Evolutionary conservation across 2,888 invertebrate species (phyloP), one percentile per base, ranked within the genome.

Genomic region (Lydus trimaculatus): DNA sequence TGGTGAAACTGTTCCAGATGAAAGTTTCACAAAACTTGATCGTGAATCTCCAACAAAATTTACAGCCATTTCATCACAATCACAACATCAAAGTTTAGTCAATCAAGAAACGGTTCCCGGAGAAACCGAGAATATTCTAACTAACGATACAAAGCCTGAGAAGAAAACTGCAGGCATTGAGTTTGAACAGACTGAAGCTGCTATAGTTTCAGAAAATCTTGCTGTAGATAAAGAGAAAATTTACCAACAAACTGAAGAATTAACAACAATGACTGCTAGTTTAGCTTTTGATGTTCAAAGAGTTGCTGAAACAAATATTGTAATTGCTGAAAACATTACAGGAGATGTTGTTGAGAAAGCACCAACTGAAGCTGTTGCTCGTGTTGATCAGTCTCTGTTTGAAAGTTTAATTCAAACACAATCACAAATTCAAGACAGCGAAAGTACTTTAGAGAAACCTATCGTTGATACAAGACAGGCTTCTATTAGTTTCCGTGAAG

Each of bases 81-180:
- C 88, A 60, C 85, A 88, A 48, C 82, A 87, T 66, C 88, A 89
- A 79, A 87, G 89, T 78, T 71, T 91, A 33, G 79, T 88, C 31
- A 85, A 87, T 56, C 87, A 86, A 58, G 88, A 90, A 77, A 86
- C 88, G 17, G 84, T 88, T 71, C 80, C 80, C 31, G 88, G 86
- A 70, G 92, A 92, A 85, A 87, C 86, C 71, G 92, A 92, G 86
- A 84, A 80, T 61, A 79, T 86, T 67, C 75, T 87, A 56, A 84
- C 84, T 64, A 85, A 86, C 58, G 86, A 87, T 82, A 79, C 87
- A 5, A 76, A 86, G 69, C 81, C 86, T 17, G 85, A 84, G 74
- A 82, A 86, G 71, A 85, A 87, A 74, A 84, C 79, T 67, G 87
- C 87, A 74, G 84, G 84, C 39, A 62, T 83, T 64, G 83, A 83